Base-by-base conservation (phyloP, 2,113 vertebrate genomes). In the Todiramphus chloris region DNA sequence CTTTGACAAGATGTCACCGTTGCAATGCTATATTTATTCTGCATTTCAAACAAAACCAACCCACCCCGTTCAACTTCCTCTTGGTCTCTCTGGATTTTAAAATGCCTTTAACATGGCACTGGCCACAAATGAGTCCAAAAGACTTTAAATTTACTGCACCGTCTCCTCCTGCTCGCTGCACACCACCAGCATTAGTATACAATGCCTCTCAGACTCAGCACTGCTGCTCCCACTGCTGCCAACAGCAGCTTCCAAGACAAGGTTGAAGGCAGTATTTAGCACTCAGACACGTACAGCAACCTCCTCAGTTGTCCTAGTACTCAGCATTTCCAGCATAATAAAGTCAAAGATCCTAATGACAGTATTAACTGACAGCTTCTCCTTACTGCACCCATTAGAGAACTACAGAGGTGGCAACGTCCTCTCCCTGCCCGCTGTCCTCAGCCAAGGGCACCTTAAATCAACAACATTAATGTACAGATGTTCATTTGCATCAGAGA, bases 331-430 rank as follows among this genome's bases (percentile, higher is more conserved):
- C 50, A 51, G 50, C 50, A 51, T 51, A 51, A 51, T 51, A 4
- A 51, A 51, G 24, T 51, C 50, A 24, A 51, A 55, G 68, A 30
- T 56, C 72, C 60, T 62, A 44, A 63, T n/a, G 25, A 39, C 18
- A 6, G 30, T 11, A 53, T 55, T 8, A 48, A 9, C 8, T 30
- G 59, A 55, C 39, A 69, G 67, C 13, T 55, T 15, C 81, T 72
- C 73, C 37, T 10, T 33, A 6, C 21, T 43, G 37, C 56, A 68
- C 2, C 15, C 41, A 12, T 4, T 4, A 23, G 8, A 28, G 11
- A 48, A 4, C 27, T 3, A 4, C 3, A 3, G 8, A 18, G 44
- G 11, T 11, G 25, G 3, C 7, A 15, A 8, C 2, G 2, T 10
- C 48, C 39, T 53, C 33, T 24, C 75, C 62, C 17, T 37, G 43